These are phyloP conservation scores for Bostrychus sinensis DNA, from an alignment of 2,113 vertebrate genomes.

Conservation along the genomic window DNA sequence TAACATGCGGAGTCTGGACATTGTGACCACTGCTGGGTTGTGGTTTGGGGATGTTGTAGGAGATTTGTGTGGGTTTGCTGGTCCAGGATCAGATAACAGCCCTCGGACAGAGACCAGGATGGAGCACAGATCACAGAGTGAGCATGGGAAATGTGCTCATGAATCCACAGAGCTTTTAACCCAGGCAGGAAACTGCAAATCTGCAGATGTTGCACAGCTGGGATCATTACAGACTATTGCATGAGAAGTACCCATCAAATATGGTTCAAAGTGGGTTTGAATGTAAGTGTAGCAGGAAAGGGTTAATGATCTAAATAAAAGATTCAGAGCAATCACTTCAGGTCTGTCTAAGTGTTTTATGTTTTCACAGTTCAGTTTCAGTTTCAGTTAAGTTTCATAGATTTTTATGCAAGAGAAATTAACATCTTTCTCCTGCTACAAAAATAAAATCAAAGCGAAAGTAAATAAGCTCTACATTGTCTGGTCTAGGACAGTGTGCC, in stretches of 20 bases:
- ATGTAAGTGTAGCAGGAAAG: conserved; percentile 5
- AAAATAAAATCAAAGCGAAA: neutral
- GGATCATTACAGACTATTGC: conserved; percentile 59
- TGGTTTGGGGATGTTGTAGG: conserved; percentile 48
- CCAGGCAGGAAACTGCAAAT: conserved; percentile 68
- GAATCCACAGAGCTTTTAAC: conserved; percentile 57
- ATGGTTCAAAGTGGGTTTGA: conserved; percentile 27
- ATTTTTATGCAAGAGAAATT: neutral
- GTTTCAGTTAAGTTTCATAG: no score
- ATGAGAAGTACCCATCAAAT: conserved; percentile 64
- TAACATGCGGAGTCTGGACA: conserved; percentile 70
- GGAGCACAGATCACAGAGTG: conserved; percentile 37
- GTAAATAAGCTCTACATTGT: neutral
- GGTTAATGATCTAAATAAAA: conserved; percentile 21
- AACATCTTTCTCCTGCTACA: neutral
- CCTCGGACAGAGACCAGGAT: conserved; percentile 28
- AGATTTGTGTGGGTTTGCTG: conserved; percentile 31
- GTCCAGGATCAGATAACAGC: conserved; percentile 62
- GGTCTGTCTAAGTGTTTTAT: neutral
- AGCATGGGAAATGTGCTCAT: conserved; percentile 68
- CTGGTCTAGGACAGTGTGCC: neutral
- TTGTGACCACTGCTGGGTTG: conserved; percentile 62
- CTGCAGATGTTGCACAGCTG: conserved; percentile 80
- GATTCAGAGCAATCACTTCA: neutral
- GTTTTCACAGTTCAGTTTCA: neutral